Base-by-base conservation (phyloP, 2,888 invertebrate genomes). In the Eupithecia subfuscata region DNA sequence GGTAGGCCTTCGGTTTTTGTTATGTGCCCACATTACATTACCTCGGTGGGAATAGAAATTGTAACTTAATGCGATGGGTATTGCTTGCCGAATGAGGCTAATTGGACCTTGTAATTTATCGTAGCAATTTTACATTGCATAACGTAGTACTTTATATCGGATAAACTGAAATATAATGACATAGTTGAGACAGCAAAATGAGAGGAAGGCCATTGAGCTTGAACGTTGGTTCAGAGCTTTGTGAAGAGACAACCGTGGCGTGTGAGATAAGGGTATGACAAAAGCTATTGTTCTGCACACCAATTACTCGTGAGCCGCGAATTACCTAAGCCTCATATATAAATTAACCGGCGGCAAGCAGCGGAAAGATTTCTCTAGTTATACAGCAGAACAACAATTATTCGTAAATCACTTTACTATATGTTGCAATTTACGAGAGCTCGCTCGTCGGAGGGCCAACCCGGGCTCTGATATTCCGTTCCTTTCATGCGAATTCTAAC, bases 391-490 rank as follows among this genome's bases (percentile, higher is more conserved):
- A 94, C 91, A 95, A 95, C 95, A 95, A 95, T 95, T 94, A 95
- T 95, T 94, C 95, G 95, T 95, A 95, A 95, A 95, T 95, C 95
- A 95, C 95, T 95, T 95, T 95, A 94, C 93, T 95, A 95, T 95
- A 95, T 94, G 95, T 94, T 94, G 94, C 94, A 95, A 95, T 94
- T 95, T 95, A 95, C 95, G 93, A 93, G 92, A 92, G 87, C 86
- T 86, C 85, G 88, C 85, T 83, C 83, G 87, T 82, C 82, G 88
- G 85, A 87, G 89, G 88, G 89, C 89, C 87, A 91, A 90, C 87
- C 84, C 85, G 87, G 85, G 83, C 94, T 90, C 84, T 93, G 90
- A 80, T 79, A 86, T 78, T 77, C 72, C 69, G 67, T 74, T 74
- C 71, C 79, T 79, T 80, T 78, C 89, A 88, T 71, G 85, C 89